These are phyloP conservation scores for Erpobdella octoculata DNA, from an alignment of 2,888 invertebrate species.

Conservation along the genomic window DNA sequence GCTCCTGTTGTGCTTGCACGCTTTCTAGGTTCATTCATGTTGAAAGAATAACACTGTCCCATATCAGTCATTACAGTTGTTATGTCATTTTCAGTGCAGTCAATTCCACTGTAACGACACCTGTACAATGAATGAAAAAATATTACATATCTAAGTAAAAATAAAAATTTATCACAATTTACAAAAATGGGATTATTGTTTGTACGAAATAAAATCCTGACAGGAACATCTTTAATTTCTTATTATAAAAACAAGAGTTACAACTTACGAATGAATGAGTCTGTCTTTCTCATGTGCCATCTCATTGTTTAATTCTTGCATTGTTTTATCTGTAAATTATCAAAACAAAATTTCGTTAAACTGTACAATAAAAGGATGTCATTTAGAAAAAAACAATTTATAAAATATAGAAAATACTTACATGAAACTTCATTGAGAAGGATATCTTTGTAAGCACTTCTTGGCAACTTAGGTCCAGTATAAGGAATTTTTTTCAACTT, in stretches of 20 bases:
- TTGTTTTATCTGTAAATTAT: conserved; percentile 17
- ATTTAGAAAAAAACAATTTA: not conserved
- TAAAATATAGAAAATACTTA: not conserved
- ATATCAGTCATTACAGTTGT: conserved; percentile 27
- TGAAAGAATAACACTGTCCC: conserved; percentile 32
- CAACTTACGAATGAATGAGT: conserved; percentile 24
- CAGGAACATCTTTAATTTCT: not conserved
- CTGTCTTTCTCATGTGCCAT: conserved; percentile 23
- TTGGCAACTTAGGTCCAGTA: not conserved
- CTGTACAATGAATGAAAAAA: not conserved
- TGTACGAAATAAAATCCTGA: no score
- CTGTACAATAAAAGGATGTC: not conserved
- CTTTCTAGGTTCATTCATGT: not conserved
- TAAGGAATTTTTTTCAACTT: conserved; percentile 14
- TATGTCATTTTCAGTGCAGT: conserved; percentile 8
- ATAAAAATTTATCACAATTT: no score
- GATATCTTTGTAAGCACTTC: conserved; percentile 2
- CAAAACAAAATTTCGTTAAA: no score
- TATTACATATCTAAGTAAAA: not conserved
- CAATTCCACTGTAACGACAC: conserved; percentile 16
- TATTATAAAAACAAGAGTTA: not conserved
- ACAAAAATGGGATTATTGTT: no score
- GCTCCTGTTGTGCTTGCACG: conserved; percentile 23
- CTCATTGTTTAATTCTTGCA: conserved; percentile 3
- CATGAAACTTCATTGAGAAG: conserved; percentile 7